Percentiles rank a stretch among this genome's conserved stretches.
Evolutionary conservation across 2,113 vertebrate species (phyloP).

Genomic region (Setophaga petechia): DNA sequence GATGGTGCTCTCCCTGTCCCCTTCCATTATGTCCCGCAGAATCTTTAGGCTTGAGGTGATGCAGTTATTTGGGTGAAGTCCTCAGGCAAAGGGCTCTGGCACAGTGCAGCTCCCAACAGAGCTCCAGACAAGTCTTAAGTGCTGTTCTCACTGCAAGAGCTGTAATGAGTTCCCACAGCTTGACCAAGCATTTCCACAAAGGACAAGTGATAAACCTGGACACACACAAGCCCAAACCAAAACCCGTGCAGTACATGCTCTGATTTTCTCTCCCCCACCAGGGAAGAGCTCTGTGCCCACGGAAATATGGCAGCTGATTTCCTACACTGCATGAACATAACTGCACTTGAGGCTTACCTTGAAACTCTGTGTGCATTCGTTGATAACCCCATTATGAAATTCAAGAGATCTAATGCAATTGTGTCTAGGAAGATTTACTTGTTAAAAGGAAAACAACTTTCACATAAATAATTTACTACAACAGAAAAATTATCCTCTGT

Average conservation of each 20-base stretch:
- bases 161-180: neutral
- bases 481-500: slow-evolving; percentile 55
- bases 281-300: neutral
- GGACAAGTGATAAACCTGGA: neutral
- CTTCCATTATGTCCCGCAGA: accelerated
- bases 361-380: slow-evolving; percentile 22
- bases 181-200: neutral
- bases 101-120: neutral
- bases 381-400: slow-evolving; percentile 62
- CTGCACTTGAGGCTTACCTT: slow-evolving; percentile 52
- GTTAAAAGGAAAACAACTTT: slow-evolving; percentile 64
- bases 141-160: neutral
- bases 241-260: neutral
- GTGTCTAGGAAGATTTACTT: slow-evolving; percentile 55
- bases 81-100: neutral
- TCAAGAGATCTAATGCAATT: slow-evolving; percentile 62
- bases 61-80: accelerated
- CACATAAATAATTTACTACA: slow-evolving; percentile 72
- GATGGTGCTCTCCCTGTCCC: neutral
- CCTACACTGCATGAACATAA: neutral
- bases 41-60: neutral
- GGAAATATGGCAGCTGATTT: neutral
- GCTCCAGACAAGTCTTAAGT: accelerated
- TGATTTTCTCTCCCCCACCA: neutral
- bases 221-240: neutral